Percentiles rank a stretch among this genome's conserved stretches.
Evolutionary conservation across 2,797 vertebrate species (phyloP).

Genomic region (Myripristis jacobus): DNA sequence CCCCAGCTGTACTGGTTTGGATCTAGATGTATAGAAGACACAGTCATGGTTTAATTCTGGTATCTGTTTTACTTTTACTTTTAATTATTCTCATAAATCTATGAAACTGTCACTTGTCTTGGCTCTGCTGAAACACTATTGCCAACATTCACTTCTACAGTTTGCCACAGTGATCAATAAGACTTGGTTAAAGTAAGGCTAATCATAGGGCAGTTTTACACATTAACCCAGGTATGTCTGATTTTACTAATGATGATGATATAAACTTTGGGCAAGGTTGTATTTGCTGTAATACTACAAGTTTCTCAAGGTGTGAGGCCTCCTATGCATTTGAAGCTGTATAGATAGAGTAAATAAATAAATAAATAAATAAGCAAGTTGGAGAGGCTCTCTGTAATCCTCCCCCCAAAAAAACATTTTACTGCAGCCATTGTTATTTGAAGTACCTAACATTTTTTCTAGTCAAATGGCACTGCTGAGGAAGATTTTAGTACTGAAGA

Average conservation of each 20-base stretch:
- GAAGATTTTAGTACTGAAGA: no score
- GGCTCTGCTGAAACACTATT: neutral
- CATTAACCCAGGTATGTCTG: neutral
- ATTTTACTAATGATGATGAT: neutral
- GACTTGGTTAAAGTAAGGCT: neutral
- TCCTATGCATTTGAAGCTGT: neutral
- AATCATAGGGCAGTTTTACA: neutral
- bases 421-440: neutral
- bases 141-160: neutral
- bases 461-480: no score
- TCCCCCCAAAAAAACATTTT: neutral
- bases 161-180: neutral
- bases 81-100: no score
- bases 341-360: neutral
- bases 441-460: neutral
- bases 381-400: neutral
- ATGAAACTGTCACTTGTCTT: no score
- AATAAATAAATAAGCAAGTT: neutral
- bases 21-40: conserved; percentile 79
- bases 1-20: conserved; percentile 99
- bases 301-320: neutral
- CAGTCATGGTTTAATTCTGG: neutral
- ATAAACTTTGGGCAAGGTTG: neutral
- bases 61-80: no score
- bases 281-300: neutral